Evolutionary conservation across 2,113 vertebrate genomes (phyloP).

Genomic region (Colius striatus): DNA sequence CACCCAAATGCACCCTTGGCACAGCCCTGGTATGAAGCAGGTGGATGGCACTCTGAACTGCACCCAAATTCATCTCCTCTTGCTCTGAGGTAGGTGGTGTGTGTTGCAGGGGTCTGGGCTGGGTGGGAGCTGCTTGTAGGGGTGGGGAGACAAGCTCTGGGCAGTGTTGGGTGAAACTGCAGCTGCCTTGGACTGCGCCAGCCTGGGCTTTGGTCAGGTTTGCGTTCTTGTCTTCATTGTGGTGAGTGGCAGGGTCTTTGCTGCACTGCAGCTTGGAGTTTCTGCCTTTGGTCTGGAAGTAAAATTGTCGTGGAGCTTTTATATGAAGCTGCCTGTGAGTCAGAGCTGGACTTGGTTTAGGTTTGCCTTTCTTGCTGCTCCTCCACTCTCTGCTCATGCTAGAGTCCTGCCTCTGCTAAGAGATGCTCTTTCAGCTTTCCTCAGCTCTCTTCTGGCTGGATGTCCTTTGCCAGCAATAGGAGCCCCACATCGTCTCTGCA

Average conservation of each 20-base stretch:
- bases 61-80: neutral
- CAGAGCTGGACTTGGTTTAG: neutral
- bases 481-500: neutral
- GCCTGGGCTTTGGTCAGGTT: neutral
- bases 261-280: neutral
- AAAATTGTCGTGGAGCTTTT: neutral
- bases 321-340: neutral
- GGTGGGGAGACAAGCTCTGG: neutral
- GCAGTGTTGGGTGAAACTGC: rapidly evolving
- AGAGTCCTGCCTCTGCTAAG: neutral
- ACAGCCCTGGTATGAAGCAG: neutral
- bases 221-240: neutral
- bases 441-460: neutral
- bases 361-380: neutral
- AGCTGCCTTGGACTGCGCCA: neutral
- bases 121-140: neutral
- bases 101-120: neutral
- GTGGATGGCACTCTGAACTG: rapidly evolving
- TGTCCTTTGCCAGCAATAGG: neutral
- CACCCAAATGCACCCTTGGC: rapidly evolving
- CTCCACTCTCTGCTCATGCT: neutral
- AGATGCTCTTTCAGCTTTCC: neutral
- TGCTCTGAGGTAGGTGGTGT: neutral
- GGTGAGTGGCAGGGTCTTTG: neutral
- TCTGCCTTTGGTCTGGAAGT: neutral